Conservation (phyloP, 2,113 vertebrate genomes). For the Silurus glanis region DNA sequence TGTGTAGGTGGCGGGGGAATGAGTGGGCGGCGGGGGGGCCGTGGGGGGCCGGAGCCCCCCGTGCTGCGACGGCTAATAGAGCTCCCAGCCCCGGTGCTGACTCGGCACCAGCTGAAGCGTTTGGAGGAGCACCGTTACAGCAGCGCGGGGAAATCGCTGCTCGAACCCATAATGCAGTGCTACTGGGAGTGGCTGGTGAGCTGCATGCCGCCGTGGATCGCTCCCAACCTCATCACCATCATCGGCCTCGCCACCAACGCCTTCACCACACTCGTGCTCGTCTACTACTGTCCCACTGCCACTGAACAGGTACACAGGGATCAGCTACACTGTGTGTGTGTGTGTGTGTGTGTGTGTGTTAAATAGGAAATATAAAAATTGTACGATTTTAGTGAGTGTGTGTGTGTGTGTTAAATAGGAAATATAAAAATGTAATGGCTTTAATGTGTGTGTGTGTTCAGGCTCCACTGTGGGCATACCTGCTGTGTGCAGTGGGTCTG, state of each 20-base stretch:
- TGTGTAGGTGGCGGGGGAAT: constrained; percentile 43
- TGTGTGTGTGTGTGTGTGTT: too few species aligned
- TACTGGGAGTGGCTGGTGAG: constrained; percentile 97
- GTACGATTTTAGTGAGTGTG: too few species aligned
- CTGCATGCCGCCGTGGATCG: constrained; percentile 90
- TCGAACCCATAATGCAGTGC: constrained; percentile 94
- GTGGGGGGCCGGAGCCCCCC: constrained; percentile 63
- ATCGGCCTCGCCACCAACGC: constrained; percentile 92
- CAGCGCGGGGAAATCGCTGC: constrained; percentile 89
- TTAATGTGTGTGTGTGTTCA: constrained; percentile 56
- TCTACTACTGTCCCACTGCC: constrained; percentile 95
- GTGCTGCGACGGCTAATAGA: constrained; percentile 83
- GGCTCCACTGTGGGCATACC: constrained; percentile 95
- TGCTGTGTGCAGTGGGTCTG: constrained; percentile 90
- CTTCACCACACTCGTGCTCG: constrained; percentile 90
- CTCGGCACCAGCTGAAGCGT: constrained; percentile 92
- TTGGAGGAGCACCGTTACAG: constrained; percentile 96
- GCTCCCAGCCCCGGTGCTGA: constrained; percentile 86
- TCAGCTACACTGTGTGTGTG: too few species aligned
- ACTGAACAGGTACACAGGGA: constrained; percentile 86
- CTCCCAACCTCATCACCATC: constrained; percentile 96
- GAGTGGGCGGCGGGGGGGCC: constrained; percentile 55
- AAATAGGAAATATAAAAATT: too few species aligned
- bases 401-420: background rate
- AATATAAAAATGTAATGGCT: too few species aligned